These are phyloP conservation scores for Halesus radiatus DNA, from an alignment of 1,140 invertebrate genomes.

Conservation along the genomic window DNA sequence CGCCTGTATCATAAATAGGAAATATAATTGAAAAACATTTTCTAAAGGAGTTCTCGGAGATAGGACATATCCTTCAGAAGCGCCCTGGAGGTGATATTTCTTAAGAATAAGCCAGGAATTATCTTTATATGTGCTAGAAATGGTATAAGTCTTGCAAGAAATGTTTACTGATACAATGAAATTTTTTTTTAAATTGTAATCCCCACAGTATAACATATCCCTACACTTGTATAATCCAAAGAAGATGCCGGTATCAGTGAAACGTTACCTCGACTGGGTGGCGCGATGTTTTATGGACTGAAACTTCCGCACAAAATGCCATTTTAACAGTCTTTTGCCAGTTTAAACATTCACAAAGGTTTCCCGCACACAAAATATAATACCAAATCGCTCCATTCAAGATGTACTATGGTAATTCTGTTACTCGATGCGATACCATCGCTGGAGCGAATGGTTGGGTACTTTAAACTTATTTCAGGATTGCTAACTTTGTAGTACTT, in stretches of 20 bases:
- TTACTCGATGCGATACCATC: slow-evolving; percentile 6
- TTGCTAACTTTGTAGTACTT: slow-evolving; percentile 2
- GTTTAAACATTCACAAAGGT: slow-evolving; percentile 48
- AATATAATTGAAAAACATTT: no score
- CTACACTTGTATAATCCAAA: no score
- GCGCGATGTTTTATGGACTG: slow-evolving; percentile 46
- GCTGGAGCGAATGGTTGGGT: neutral
- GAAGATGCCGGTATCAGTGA: slow-evolving; percentile 30
- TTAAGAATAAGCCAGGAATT: no score
- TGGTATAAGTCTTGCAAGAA: no score
- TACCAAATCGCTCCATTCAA: slow-evolving; percentile 36
- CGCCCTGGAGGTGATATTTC: no score
- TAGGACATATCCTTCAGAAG: no score
- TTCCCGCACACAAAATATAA: slow-evolving; percentile 37
- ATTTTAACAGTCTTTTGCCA: slow-evolving; percentile 51
- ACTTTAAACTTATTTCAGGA: neutral
- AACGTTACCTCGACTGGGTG: slow-evolving; percentile 36
- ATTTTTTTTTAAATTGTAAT: no score
- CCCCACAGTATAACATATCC: no score
- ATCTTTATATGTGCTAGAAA: no score
- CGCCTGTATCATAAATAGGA: no score
- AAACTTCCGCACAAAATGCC: slow-evolving; percentile 46
- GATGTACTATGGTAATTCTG: slow-evolving; percentile 35
- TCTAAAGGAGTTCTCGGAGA: no score
- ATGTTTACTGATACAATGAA: no score